Evolutionary conservation across 2,888 invertebrate species (phyloP), one percentile per base, ranked within the genome.

Genomic region (Aquatica leii): DNA sequence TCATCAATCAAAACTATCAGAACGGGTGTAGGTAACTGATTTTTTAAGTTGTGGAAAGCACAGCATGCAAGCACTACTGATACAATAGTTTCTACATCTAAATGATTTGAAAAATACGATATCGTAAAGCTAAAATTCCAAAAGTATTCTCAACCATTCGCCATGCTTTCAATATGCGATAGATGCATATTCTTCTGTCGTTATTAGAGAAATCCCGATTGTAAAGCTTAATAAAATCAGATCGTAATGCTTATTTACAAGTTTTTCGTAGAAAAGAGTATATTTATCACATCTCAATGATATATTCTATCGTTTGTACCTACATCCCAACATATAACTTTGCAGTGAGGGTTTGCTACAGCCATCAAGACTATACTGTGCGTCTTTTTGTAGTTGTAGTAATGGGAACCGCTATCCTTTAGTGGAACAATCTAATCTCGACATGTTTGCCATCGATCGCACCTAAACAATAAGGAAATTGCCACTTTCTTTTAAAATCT

Each of bases 191-290:
- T 24, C 24, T 24, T 6, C 24, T 24, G 4, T 24, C 24, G 24
- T 24, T 24, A 24, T 24, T 24, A 43, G 14, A 14, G 9, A 14
- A 43, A 6, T 43, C 17, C 18, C 43, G 43, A 18, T 43, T 43
- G 18, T 43, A 43, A 43, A 14, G 43, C 18, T 43, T 43, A 18
- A 43, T 43, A 43, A 43, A 9, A 14, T 43, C 43, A 17, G 43
- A 9, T 43, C 12, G 8, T 14, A 43, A 17, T 18, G 31, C 5
- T 31, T 31, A 31, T 31, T 31, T 31, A 31, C 31, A 31, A 31
- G 31, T 31, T 31, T 4, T 31, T 31, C 31, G n/a, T n/a, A n/a
- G n/a, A n/a, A n/a, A n/a, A n/a, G n/a, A n/a, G n/a, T n/a, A n/a
- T n/a, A n/a, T 31, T 31, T 31, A 31, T 31, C 31, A 31, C 31